Percentiles rank a stretch among this genome's conserved stretches.
Conservation (phyloP, 2,113 vertebrate genomes). For the Aplodontia rufa region DNA sequence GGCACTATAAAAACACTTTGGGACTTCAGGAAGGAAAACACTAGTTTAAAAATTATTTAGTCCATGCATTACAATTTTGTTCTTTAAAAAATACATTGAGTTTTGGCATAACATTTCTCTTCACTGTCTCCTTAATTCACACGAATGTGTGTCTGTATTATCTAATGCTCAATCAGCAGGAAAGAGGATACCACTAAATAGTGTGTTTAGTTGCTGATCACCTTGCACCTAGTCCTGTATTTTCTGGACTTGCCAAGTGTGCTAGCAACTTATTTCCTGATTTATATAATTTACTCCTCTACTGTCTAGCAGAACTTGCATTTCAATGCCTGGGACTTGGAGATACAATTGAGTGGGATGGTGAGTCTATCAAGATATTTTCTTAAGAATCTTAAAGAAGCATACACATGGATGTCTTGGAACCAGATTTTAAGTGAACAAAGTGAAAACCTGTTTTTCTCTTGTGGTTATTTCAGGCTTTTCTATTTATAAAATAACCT, state of each 20-base stretch:
- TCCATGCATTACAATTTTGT: neutral
- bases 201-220: conserved; percentile 21
- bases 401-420: conserved; percentile 33
- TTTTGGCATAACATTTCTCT: neutral
- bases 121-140: neutral
- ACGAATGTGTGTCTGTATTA: neutral
- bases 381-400: conserved; percentile 58
- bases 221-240: neutral
- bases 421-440: conserved; percentile 64
- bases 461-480: conserved; percentile 49
- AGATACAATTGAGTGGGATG: conserved; percentile 62
- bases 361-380: conserved; percentile 46
- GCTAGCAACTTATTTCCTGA: conserved; percentile 44
- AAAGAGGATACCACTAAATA: neutral
- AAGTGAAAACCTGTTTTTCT: conserved; percentile 55
- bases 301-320: conserved; percentile 30
- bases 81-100: neutral
- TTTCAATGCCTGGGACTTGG: neutral
- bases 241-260: conserved; percentile 33
- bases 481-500: conserved; percentile 71
- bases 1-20: conserved; percentile 28
- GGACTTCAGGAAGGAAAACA: neutral
- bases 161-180: neutral
- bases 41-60: conserved; percentile 25
- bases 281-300: conserved; percentile 48